phyloP scores from a whole-genome alignment of 2,797 vertebrate genomes.

The Dallia pectoralis region DNA sequence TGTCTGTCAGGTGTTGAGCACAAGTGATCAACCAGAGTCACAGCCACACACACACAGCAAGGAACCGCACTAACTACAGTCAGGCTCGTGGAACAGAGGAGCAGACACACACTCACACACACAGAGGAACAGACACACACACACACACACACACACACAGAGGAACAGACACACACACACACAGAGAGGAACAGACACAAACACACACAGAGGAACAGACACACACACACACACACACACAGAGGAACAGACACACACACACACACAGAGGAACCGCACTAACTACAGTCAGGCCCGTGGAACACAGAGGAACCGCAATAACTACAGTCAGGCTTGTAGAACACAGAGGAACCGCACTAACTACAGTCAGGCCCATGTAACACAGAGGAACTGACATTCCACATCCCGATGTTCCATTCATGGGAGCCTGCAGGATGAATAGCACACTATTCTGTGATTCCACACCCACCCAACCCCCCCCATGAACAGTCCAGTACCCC shows the following conservation, averaged over 20 bases:
- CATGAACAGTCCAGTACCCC: conserved; percentile 42
- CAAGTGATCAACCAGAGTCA: conserved; percentile 64
- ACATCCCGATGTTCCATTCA: conserved; percentile 73
- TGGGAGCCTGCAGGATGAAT: conserved; percentile 73
- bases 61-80: conserved; percentile 55
- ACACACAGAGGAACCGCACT: too few relatives aligned
- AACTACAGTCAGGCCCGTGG: too few relatives aligned
- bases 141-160: too few relatives aligned
- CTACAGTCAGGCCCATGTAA: conserved; percentile 70
- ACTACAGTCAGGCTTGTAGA: too few relatives aligned
- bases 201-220: too few relatives aligned
- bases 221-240: too few relatives aligned
- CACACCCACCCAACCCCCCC: conserved; percentile 46
- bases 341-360: conserved; percentile 24
- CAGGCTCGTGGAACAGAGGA: conserved; percentile 63
- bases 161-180: too few relatives aligned
- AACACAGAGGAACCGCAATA: too few relatives aligned
- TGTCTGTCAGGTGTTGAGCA: conserved; percentile 32
- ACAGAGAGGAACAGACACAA: too few relatives aligned
- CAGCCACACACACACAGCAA: not conserved
- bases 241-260: too few relatives aligned
- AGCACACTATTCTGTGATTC: conserved; percentile 72
- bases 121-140: conserved; percentile 65
- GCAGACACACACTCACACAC: conserved; percentile 62
- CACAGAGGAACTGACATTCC: conserved; percentile 72